Percentiles rank a stretch among this genome's conserved stretches.
phyloP scores from a whole-genome alignment of 2,888 invertebrate species.

The Spodoptera picta region DNA sequence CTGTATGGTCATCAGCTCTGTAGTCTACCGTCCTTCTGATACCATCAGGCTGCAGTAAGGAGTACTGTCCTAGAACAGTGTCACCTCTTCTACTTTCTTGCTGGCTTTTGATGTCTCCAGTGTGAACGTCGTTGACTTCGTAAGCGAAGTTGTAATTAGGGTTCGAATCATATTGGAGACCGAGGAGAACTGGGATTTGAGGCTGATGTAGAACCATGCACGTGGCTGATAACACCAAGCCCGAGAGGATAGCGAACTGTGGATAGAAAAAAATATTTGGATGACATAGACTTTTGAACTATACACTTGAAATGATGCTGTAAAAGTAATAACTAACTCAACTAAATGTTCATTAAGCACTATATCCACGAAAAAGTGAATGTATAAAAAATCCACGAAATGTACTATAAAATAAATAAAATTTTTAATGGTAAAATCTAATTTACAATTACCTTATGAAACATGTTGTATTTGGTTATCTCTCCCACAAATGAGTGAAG shows the following conservation, averaged over 20 bases:
- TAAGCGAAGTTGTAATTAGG: conserved; percentile 88
- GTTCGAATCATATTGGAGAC: conserved; percentile 62
- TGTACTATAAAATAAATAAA: no score
- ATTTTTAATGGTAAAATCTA: no score
- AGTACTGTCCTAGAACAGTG: conserved; percentile 87
- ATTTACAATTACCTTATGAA: conserved; percentile 67
- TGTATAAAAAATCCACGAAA: no score
- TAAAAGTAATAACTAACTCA: no score
- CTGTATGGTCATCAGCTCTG: conserved; percentile 85
- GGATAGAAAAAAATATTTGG: conserved; percentile 17
- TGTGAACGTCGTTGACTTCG: conserved; percentile 85
- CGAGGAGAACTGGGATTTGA: conserved; percentile 56
- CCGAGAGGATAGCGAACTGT: conserved; percentile 64
- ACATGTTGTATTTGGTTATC: conserved; percentile 61
- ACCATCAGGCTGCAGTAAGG: conserved; percentile 87
- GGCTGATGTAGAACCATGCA: conserved; percentile 77
- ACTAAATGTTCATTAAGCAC: no score
- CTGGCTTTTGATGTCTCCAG: conserved; percentile 88
- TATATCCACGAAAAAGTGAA: no score
- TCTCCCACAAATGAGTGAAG: conserved; percentile 52
- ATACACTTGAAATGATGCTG: no score
- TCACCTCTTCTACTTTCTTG: conserved; percentile 86
- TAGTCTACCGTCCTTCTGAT: conserved; percentile 87
- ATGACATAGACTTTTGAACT: no score
- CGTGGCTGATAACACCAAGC: conserved; percentile 72